Evolutionary conservation across 2,888 invertebrate genomes (phyloP), one percentile per base, ranked within the genome.

Genomic region (Drosophila atroscutellata): DNA sequence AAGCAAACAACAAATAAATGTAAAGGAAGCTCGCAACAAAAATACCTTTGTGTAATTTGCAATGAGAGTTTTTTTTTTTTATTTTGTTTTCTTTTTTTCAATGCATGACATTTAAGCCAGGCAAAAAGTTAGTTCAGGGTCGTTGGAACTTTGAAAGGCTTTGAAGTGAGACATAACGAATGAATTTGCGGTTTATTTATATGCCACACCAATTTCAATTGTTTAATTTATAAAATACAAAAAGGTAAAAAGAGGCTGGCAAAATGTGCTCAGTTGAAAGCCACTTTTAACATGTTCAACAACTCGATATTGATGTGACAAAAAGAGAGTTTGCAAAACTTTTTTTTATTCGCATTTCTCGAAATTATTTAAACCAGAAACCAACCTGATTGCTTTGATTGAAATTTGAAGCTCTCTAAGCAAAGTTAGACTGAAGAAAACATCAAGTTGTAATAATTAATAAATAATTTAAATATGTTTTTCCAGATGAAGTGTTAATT

Each of bases 31-130:
- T 52, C 56, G 54, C 59, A 54, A 73, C 54, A 67, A 37, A 70
- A 73, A 58, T 70, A 39, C 54, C 55, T 78, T 80, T 36, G 60
- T 60, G 49, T 67, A 68, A 81, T 79, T 81, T 52, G 67, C 65
- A 71, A 71, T 60, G 64, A 47, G 69, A 54, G 45, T 47, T 47
- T 54, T 66, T 47, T 18, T 55, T 37, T 45, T n/a, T 28, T 3
- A 3, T 20, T 30, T 56, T 54, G 18, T 32, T 50, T 15, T 20
- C 6, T 49, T 54, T 54, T 45, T 61, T 55, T 32, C 24, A 34
- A 28, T 50, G 49, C 61, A 30, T 76, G 71, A 76, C 75, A 67
- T 80, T 80, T 57, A 62, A 20, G 13, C 24, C 64, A n/a, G 60
- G 51, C 39, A 11, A 37, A 15, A 30, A 28, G 5, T 55, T 49